Evolutionary conservation across 1,140 invertebrate species (phyloP).

Genomic region (Heliconius eleuchia): DNA sequence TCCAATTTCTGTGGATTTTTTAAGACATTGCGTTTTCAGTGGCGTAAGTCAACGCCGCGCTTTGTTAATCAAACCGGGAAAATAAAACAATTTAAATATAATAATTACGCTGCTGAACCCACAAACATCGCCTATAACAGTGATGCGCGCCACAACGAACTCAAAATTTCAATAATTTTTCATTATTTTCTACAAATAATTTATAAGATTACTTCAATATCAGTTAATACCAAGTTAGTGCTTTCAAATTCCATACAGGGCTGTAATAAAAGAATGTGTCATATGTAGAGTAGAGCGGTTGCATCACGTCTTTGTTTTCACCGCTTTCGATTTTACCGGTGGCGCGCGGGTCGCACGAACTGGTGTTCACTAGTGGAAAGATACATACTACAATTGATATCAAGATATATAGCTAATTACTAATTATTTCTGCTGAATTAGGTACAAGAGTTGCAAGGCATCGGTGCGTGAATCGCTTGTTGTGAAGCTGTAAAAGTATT

Average conservation of each 20-base stretch:
- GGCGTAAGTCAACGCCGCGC: no score
- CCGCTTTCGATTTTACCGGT: constrained; percentile 56
- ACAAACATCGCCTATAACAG: no score
- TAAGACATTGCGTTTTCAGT: no score
- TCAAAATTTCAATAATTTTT: no score
- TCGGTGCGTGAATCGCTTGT: background rate
- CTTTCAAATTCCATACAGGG: background rate
- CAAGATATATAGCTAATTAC: constrained; percentile 32
- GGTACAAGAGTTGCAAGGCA: constrained; percentile 11
- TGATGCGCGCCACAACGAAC: no score
- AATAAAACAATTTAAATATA: no score
- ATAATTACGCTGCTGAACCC: no score
- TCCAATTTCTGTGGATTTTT: no score
- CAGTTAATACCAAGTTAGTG: background rate
- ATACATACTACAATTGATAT: constrained; percentile 28
- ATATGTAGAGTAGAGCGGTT: constrained; percentile 48
- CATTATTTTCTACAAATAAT: no score
- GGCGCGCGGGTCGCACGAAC: constrained; percentile 34
- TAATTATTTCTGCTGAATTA: constrained; percentile 29
- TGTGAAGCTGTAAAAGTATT: background rate
- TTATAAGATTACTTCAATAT: no score
- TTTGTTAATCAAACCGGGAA: no score
- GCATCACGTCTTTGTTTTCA: constrained; percentile 56
- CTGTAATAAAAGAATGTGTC: constrained; percentile 17
- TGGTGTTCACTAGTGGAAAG: constrained; percentile 35